A percentile compares a stretch with the other conserved stretches of the same genome.
phyloP scores from a whole-genome alignment of 1,140 invertebrate genomes.

The Holotrichia oblita region DNA sequence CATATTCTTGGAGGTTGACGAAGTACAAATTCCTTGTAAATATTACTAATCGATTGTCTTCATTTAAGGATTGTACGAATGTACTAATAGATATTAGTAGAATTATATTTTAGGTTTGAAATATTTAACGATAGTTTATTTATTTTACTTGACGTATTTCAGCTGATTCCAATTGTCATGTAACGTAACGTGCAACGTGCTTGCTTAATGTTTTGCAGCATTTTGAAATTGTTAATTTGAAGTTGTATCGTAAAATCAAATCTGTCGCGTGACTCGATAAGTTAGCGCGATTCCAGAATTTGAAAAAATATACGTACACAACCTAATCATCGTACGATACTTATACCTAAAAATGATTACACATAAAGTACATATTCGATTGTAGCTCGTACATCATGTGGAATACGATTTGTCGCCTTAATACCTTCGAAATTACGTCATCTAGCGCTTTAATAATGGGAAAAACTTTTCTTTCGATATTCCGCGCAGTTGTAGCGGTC shows the following conservation, averaged over 20 bases:
- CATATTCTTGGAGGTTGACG: too few species aligned
- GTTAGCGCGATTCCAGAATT: not conserved
- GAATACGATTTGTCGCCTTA: conserved; percentile 20
- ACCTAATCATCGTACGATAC: not conserved
- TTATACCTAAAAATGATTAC: not conserved
- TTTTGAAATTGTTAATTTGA: not conserved
- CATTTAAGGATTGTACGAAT: too few species aligned
- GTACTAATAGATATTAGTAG: too few species aligned
- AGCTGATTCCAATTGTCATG: too few species aligned
- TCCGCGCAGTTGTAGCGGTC: not conserved
- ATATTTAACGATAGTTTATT: too few species aligned
- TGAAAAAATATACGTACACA: not conserved
- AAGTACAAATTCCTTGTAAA: too few species aligned
- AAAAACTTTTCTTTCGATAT: conserved; percentile 33
- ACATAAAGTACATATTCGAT: not conserved
- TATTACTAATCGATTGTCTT: too few species aligned
- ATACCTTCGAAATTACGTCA: conserved; percentile 23
- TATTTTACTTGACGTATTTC: too few species aligned
- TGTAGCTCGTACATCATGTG: not conserved
- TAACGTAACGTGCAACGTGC: too few species aligned
- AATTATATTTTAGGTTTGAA: too few species aligned
- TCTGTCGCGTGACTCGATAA: conserved; percentile 8
- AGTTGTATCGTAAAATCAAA: not conserved
- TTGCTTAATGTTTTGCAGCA: not conserved
- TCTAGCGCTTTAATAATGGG: conserved; percentile 3